phyloP scores from a whole-genome alignment of 2,113 vertebrate genomes.

The Pelobates fuscus region DNA sequence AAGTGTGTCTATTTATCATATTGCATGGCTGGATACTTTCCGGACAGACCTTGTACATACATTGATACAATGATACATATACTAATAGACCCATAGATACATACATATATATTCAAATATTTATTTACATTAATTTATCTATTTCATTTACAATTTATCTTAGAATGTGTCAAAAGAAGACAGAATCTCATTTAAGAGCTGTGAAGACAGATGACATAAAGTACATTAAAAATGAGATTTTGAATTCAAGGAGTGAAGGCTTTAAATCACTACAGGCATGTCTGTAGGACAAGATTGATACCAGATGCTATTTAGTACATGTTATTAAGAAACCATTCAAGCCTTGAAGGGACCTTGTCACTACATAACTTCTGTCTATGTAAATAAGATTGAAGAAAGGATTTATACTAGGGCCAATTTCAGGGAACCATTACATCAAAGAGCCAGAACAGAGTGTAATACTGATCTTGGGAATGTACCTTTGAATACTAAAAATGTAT shows the following conservation, averaged over 20 bases:
- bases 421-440: conserved; percentile 60
- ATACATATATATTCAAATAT: conserved; percentile 39
- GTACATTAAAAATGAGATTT: conserved; percentile 76
- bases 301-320: conserved; percentile 74
- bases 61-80: conserved; percentile 15
- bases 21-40: no score
- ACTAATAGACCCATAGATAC: conserved; percentile 38
- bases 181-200: conserved; percentile 75
- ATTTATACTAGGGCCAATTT: conserved; percentile 63
- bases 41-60: no score
- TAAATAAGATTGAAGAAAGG: conserved; percentile 73
- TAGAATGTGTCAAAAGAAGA: conserved; percentile 69
- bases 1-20: neutral
- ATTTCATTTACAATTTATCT: conserved; percentile 72
- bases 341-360: conserved; percentile 77
- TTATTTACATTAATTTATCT: conserved; percentile 64
- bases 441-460: conserved; percentile 60
- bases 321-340: conserved; percentile 76
- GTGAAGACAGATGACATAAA: conserved; percentile 75
- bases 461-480: conserved; percentile 58
- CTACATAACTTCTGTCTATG: conserved; percentile 73
- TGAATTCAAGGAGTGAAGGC: conserved; percentile 74
- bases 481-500: conserved; percentile 59
- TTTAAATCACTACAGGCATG: conserved; percentile 73
- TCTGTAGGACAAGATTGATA: conserved; percentile 74